Base-by-base conservation (phyloP, 1,140 invertebrate genomes). In the Glomeris maerens region DNA sequence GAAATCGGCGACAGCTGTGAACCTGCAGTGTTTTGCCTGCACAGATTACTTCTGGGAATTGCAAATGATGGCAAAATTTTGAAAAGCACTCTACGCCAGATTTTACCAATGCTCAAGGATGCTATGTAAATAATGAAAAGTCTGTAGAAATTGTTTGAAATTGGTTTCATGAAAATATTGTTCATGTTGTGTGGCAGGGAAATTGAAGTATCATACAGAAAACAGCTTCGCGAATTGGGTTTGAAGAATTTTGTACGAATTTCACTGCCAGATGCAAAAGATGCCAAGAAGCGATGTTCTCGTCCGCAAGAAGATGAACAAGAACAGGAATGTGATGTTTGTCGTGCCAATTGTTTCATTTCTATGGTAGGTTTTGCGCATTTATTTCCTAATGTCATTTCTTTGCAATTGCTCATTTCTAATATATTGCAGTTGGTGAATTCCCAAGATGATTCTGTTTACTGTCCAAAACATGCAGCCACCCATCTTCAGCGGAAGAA, bases 21-120 rank as follows among this genome's bases (percentile, higher is more conserved):
- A 66, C 86, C 87, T 20, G 83, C 88, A 7, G 81, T 90, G 71
- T 93, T 96, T 65, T 88, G 87, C 0, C 70, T 92, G 51, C 87
- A 94, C 59, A 78, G 82, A 58, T 67, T 95, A 21, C 66, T 94
- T 3, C 76, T 90, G 44, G 78, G 78, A 41, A 78, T 92, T 52
- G 79, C 81, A 10, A 76, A 74, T 39, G 87, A 91, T 66, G 60
- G 71, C 13, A 70, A 78, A 55, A 75, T 77, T 26, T 72, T 77
- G 52, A 63, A 75, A 14, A 76, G 80, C 22, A 74, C 83, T 27
- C 68, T 91, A 26, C 74, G 75, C 55, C 72, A 64, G 40, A 63
- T 67, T 57, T 56, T 67, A 28, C 57, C 54, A 17, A 26, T 61
- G 10, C 50, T 58, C 44, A 39, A 50, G 22, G 7, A 44, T 4